phyloP scores from a whole-genome alignment of 1,140 invertebrate species.

The Nasonia vitripennis region DNA sequence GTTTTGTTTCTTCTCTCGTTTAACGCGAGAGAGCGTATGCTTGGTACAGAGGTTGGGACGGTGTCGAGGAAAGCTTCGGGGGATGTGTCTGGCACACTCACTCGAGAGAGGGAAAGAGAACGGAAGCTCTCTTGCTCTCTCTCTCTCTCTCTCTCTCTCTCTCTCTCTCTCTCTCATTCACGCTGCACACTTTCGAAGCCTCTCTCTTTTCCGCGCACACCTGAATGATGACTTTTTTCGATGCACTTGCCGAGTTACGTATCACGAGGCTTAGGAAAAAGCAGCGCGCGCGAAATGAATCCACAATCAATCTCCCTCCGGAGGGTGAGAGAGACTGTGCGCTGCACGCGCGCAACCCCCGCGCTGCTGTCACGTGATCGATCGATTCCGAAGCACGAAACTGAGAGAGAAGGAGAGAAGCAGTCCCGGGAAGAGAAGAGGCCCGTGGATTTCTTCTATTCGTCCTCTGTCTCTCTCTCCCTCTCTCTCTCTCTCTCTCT shows the following conservation, averaged over 20 bases:
- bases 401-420: constrained; percentile 2
- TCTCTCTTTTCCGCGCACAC: background rate
- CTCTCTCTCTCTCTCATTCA: no score
- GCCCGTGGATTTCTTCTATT: constrained; percentile 12
- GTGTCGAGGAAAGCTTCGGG: background rate
- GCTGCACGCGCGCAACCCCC: constrained; percentile 31
- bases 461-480: background rate
- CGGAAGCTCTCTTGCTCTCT: constrained; percentile 13
- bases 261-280: background rate
- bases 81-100: background rate
- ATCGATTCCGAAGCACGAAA: constrained; percentile 36
- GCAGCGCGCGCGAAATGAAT: constrained; percentile 24
- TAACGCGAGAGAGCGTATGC: no score
- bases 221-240: background rate
- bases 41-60: no score
- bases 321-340: background rate
- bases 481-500: no score
- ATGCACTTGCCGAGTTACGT: background rate
- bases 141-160: background rate
- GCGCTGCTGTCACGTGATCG: constrained; percentile 44
- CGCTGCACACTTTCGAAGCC: constrained; percentile 1
- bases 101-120: constrained; percentile 50
- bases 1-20: constrained; percentile 36
- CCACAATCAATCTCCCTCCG: constrained; percentile 31
- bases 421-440: background rate